These are phyloP conservation scores for Ectropis grisescens DNA, from an alignment of 1,140 invertebrate species.

Conservation along the genomic window DNA sequence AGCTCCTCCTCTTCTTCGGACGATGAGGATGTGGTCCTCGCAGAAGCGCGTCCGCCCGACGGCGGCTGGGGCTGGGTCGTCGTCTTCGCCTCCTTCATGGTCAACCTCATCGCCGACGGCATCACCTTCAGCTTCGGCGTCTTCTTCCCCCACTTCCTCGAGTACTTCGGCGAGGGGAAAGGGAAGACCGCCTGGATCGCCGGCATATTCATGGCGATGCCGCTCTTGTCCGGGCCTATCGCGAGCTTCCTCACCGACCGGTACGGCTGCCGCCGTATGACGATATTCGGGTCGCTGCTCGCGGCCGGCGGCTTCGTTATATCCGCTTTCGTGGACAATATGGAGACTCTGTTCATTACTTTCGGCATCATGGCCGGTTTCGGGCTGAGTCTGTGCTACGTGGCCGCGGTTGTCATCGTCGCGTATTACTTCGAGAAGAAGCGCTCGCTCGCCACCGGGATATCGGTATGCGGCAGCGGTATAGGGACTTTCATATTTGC, in stretches of 20 bases:
- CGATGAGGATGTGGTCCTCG: constrained; percentile 73
- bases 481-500: constrained; percentile 94
- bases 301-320: constrained; percentile 86
- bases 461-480: constrained; percentile 92
- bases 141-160: constrained; percentile 83
- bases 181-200: constrained; percentile 93
- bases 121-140: constrained; percentile 91
- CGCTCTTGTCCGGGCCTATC: constrained; percentile 88
- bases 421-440: constrained; percentile 96
- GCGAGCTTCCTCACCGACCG: constrained; percentile 90
- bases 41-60: constrained; percentile 78
- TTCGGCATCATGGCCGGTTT: constrained; percentile 90
- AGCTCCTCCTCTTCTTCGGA: constrained; percentile 71
- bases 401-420: constrained; percentile 93
- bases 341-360: constrained; percentile 85
- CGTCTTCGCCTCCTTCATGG: constrained; percentile 87
- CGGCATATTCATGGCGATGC: constrained; percentile 92
- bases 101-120: constrained; percentile 92
- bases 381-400: constrained; percentile 89
- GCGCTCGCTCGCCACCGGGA: constrained; percentile 91
- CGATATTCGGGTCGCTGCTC: constrained; percentile 84
- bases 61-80: constrained; percentile 88
- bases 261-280: constrained; percentile 85
- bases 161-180: constrained; percentile 84
- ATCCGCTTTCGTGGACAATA: constrained; percentile 81